Percentiles rank a stretch among this genome's conserved stretches.
Conservation (phyloP, 2,113 vertebrate species). For the Lipotes vexillifer region DNA sequence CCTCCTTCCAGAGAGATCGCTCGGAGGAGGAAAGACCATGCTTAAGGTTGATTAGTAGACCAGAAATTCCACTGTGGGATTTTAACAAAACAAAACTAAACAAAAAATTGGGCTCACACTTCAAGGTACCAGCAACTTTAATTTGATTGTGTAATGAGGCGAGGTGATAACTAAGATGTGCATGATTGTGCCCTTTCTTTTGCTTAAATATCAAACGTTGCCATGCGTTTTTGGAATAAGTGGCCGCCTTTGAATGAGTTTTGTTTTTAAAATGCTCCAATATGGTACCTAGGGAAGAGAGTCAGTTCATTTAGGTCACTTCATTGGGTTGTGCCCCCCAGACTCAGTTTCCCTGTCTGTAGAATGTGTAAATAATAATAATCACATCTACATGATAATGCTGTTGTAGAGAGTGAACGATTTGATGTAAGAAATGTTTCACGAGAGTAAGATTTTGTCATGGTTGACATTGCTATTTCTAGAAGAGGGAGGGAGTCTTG, state of each 20-base stretch:
- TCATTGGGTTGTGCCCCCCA: neutral
- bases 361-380: neutral
- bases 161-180: conserved; percentile 70
- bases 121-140: conserved; percentile 67
- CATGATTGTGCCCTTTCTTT: conserved; percentile 60
- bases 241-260: neutral
- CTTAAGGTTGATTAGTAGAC: conserved; percentile 63
- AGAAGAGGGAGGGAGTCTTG: neutral
- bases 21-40: conserved; percentile 54
- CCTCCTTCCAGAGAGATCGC: conserved; percentile 46
- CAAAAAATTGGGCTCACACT: conserved; percentile 28
- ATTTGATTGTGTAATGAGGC: conserved; percentile 75
- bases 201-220: conserved; percentile 66
- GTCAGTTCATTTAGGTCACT: neutral
- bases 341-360: neutral
- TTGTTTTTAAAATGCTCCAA: neutral
- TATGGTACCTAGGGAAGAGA: neutral
- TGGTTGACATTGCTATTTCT: neutral
- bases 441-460: neutral
- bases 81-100: conserved; percentile 44
- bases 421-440: neutral
- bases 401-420: neutral
- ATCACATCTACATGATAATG: neutral
- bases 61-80: conserved; percentile 64
- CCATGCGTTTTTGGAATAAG: conserved; percentile 50